Percentiles rank a stretch among this genome's conserved stretches.
These are phyloP conservation scores for Aelia acuminata DNA, from an alignment of 2,888 invertebrate species.

Conservation along the genomic window DNA sequence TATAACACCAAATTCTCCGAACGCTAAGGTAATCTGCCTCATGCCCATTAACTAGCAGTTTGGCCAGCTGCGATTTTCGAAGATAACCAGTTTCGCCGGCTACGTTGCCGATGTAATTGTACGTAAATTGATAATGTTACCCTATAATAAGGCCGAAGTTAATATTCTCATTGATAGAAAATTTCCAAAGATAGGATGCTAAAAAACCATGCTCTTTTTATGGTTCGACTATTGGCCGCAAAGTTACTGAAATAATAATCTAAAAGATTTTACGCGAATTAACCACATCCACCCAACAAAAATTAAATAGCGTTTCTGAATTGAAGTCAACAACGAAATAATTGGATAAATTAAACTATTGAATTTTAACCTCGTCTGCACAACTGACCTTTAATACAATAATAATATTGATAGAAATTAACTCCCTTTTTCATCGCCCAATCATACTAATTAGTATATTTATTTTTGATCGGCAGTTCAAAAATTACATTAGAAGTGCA, in stretches of 20 bases:
- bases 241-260: background rate
- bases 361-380: too few species aligned
- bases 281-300: too few species aligned
- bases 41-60: background rate
- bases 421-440: too few species aligned
- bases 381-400: too few species aligned
- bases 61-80: background rate
- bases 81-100: background rate
- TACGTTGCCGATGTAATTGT: background rate
- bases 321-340: too few species aligned
- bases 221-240: background rate
- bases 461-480: too few species aligned
- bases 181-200: background rate
- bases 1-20: background rate
- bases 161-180: background rate
- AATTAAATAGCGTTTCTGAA: too few species aligned
- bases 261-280: too few species aligned
- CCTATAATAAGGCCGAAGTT: background rate
- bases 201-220: background rate
- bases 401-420: too few species aligned
- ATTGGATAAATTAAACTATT: too few species aligned
- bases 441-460: too few species aligned
- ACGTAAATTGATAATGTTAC: background rate
- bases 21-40: background rate
- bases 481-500: too few species aligned